phyloP scores from a whole-genome alignment of 2,113 vertebrate species.

The Guaruba guarouba region DNA sequence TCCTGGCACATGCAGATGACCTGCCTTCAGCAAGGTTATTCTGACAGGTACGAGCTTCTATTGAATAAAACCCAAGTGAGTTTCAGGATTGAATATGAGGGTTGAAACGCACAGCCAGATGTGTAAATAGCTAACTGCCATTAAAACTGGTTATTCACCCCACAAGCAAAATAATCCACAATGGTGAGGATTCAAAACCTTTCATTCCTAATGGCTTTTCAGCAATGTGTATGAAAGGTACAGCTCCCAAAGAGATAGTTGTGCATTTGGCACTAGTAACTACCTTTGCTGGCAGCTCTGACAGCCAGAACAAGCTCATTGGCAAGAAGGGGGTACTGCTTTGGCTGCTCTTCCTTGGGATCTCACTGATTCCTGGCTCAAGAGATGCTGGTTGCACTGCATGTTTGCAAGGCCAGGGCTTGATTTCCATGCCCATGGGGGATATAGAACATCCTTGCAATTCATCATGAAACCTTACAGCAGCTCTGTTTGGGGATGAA shows the following conservation, averaged over 20 bases:
- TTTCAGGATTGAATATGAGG: neutral
- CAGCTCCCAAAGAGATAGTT: neutral
- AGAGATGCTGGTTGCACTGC: neutral
- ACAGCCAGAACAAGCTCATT: neutral
- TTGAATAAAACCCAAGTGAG: neutral
- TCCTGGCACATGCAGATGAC: neutral
- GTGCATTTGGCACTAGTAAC: neutral
- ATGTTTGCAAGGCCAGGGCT: neutral
- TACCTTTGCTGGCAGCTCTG: neutral
- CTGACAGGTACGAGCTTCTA: neutral
- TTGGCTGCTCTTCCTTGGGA: neutral
- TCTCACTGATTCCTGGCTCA: neutral
- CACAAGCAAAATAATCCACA: neutral
- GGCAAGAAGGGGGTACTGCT: neutral
- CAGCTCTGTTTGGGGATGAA: neutral
- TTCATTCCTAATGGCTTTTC: neutral
- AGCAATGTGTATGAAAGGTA: neutral
- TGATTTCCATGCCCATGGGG: neutral
- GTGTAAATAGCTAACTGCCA: neutral
- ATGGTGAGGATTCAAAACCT: neutral
- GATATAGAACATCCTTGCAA: accelerated
- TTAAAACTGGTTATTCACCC: neutral
- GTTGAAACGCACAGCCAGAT: neutral
- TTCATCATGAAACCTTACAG: neutral
- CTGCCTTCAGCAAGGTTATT: neutral